These are phyloP conservation scores for Eulemur mongoz DNA, from an alignment of 2,797 vertebrate genomes.

Conservation along the genomic window DNA sequence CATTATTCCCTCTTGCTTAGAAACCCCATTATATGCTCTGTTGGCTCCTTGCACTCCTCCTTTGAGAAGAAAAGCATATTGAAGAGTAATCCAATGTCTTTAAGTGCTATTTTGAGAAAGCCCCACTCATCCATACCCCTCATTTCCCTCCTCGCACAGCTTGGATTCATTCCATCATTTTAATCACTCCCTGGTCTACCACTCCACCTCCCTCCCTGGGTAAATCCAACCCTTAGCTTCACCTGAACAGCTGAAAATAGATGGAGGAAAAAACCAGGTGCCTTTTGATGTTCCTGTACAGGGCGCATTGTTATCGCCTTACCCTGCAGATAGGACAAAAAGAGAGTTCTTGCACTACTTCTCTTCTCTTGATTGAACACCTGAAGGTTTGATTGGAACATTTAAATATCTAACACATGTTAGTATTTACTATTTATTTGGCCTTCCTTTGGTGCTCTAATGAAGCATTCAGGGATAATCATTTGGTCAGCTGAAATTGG, in stretches of 20 bases:
- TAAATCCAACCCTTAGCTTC: neutral
- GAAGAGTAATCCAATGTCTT: neutral
- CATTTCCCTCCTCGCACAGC: neutral
- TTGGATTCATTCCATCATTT: neutral
- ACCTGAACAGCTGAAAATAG: conserved; percentile 3
- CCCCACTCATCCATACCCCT: neutral
- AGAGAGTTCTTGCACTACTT: neutral
- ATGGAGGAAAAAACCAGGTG: neutral
- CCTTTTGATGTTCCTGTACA: neutral
- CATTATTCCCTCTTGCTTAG: neutral
- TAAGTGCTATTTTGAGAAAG: conserved; percentile 37
- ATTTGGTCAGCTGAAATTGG: neutral
- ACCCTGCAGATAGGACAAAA: neutral
- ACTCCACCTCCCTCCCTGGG: conserved; percentile 4
- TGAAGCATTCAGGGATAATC: neutral
- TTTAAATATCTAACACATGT: neutral
- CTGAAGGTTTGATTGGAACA: neutral
- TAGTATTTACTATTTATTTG: neutral
- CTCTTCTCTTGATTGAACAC: neutral
- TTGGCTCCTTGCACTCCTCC: neutral
- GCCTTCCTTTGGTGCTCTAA: neutral
- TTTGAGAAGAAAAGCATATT: conserved; percentile 30
- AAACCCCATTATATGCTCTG: neutral
- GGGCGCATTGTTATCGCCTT: neutral
- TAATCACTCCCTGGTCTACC: conserved; percentile 21